These are phyloP conservation scores for Gulo gulo DNA, from an alignment of 2,113 vertebrate species.

Conservation along the genomic window DNA sequence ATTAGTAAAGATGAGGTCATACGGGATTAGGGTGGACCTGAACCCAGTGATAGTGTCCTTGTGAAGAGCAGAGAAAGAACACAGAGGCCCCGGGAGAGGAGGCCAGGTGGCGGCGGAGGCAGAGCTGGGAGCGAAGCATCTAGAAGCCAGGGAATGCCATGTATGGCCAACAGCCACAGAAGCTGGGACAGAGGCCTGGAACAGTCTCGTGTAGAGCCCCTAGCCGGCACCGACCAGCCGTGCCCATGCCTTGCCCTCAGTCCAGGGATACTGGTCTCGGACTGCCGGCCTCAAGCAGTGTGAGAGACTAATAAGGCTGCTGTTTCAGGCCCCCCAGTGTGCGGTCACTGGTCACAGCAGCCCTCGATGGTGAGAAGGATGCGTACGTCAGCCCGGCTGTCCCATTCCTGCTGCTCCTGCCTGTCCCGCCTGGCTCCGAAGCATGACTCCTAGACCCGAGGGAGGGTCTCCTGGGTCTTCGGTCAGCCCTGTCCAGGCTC, in stretches of 20 bases:
- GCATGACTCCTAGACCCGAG: background rate
- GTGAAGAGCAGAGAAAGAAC: background rate
- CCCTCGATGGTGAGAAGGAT: background rate
- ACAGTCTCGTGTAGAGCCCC: background rate
- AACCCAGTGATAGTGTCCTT: background rate
- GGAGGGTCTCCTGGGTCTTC: background rate
- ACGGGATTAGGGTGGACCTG: background rate
- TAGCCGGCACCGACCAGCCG: background rate
- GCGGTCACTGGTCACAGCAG: background rate
- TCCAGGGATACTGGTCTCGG: background rate
- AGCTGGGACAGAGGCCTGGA: background rate
- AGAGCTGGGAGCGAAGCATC: accelerated
- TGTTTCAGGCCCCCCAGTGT: background rate
- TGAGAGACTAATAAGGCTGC: background rate
- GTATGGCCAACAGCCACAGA: background rate
- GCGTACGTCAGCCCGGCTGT: accelerated
- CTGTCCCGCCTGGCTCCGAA: background rate
- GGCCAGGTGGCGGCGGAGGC: accelerated
- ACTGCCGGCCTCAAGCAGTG: background rate
- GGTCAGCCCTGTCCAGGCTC: background rate
- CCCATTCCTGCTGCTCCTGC: background rate
- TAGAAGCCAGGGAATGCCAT: background rate
- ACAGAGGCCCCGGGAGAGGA: background rate
- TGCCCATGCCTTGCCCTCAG: background rate
- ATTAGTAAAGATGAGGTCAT: background rate